A percentile compares a stretch with the other conserved stretches of the same genome.
Conservation (phyloP, 2,888 invertebrate genomes). For the Tetrapedia diversipes region DNA sequence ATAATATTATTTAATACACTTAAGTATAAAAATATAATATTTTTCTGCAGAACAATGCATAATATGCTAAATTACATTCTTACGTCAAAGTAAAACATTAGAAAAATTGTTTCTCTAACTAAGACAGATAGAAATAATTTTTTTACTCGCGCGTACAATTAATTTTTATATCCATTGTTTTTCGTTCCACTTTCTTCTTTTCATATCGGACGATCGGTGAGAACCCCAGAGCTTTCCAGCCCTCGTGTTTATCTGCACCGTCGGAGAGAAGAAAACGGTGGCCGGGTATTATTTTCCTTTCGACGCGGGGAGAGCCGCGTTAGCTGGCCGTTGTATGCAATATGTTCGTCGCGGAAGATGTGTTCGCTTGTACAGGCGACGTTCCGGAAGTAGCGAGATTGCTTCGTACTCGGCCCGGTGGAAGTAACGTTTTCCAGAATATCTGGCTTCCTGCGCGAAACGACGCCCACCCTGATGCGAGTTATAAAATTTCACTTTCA, state of each 20-base stretch:
- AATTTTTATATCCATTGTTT: too few species aligned
- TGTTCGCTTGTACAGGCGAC: constrained; percentile 49
- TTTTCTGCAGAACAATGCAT: too few species aligned
- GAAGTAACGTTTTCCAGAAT: constrained; percentile 50
- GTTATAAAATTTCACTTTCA: constrained; percentile 49
- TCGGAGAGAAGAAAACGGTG: background rate
- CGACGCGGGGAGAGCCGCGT: background rate
- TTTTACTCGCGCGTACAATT: too few species aligned
- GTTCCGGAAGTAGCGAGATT: constrained; percentile 68
- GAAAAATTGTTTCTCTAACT: too few species aligned
- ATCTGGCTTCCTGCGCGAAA: constrained; percentile 34
- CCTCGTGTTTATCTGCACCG: background rate
- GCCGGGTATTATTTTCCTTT: constrained; percentile 32
- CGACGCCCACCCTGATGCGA: constrained; percentile 31
- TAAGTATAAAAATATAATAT: too few species aligned
- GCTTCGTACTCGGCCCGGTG: constrained; percentile 55
- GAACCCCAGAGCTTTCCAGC: background rate
- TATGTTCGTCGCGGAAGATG: constrained; percentile 22
- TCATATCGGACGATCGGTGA: too few species aligned
- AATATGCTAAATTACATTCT: too few species aligned
- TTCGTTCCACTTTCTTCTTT: too few species aligned
- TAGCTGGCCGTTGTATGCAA: constrained; percentile 25
- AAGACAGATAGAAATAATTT: too few species aligned
- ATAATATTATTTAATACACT: too few species aligned
- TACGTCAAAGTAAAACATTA: too few species aligned